Conservation (phyloP, 23 tunicate genomes). For the Clavelina lepadiformis region DNA sequence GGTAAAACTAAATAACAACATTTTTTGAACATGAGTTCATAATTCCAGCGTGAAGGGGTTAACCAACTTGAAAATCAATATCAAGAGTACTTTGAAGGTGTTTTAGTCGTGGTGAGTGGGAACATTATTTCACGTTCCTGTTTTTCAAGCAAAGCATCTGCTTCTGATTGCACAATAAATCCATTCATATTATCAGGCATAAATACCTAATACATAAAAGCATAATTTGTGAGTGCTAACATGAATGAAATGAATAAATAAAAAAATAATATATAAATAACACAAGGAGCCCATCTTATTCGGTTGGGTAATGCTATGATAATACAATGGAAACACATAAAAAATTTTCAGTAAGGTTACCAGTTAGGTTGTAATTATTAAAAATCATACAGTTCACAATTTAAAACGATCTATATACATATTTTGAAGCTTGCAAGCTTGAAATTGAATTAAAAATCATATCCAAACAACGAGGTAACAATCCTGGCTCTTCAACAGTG, state of each 20-base stretch:
- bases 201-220: conserved; percentile 67
- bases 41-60: too few relatives aligned
- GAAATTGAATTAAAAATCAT: conserved; percentile 88
- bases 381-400: neutral
- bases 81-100: conserved; percentile 36
- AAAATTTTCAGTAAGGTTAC: neutral
- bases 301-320: too few relatives aligned
- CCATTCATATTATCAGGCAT: conserved; percentile 86
- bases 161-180: conserved; percentile 66
- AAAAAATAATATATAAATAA: too few relatives aligned
- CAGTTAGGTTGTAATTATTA: neutral
- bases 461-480: conserved; percentile 87
- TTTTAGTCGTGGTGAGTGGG: conserved; percentile 49
- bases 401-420: conserved; percentile 40
- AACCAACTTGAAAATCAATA: too few relatives aligned
- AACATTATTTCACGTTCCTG: conserved; percentile 85
- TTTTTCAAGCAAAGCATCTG: conserved; percentile 76
- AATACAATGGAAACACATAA: neutral
- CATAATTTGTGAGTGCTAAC: too few relatives aligned
- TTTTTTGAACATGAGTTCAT: too few relatives aligned
- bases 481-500: conserved; percentile 83
- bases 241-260: too few relatives aligned
- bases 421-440: conserved; percentile 72
- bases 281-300: too few relatives aligned
- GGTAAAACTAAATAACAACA: too few relatives aligned